A percentile compares a stretch with the other conserved stretches of the same genome.
phyloP scores from a whole-genome alignment of 1,140 invertebrate species.

The Bathynomus jamesi region DNA sequence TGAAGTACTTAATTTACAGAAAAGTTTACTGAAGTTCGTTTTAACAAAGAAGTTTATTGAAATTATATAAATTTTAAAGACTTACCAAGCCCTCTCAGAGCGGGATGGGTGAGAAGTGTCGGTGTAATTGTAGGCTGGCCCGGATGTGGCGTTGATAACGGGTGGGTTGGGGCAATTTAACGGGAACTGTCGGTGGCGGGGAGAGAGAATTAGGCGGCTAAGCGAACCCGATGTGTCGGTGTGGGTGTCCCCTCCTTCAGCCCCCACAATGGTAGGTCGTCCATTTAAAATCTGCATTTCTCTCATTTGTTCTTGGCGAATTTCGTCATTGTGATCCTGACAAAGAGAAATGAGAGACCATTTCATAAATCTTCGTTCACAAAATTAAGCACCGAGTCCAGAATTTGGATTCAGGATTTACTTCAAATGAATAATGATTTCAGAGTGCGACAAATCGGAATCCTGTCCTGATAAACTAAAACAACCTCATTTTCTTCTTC shows the following conservation, averaged over 20 bases:
- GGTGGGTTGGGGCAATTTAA: slow-evolving; percentile 20
- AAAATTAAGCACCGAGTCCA: too few species aligned
- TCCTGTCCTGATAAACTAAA: too few species aligned
- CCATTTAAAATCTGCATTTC: slow-evolving; percentile 43
- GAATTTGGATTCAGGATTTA: too few species aligned
- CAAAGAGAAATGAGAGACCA: not conserved
- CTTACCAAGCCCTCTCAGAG: not conserved
- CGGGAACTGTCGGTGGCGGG: slow-evolving; percentile 20
- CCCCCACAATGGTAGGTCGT: slow-evolving; percentile 8
- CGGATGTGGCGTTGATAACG: not conserved
- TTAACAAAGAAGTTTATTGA: too few species aligned
- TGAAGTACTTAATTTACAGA: too few species aligned
- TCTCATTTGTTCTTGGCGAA: slow-evolving; percentile 45
- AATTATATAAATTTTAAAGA: too few species aligned
- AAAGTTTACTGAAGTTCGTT: too few species aligned
- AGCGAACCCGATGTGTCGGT: slow-evolving; percentile 26
- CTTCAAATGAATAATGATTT: too few species aligned
- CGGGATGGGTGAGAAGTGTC: not conserved
- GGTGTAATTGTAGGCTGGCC: not conserved
- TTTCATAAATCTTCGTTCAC: not conserved
- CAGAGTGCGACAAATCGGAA: too few species aligned
- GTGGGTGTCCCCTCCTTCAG: slow-evolving; percentile 19
- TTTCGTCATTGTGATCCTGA: slow-evolving; percentile 48
- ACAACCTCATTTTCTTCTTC: too few species aligned
- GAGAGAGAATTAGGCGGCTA: slow-evolving; percentile 19